phyloP scores from a whole-genome alignment of 1,140 invertebrate species.

The Drosophila subpulchrella region DNA sequence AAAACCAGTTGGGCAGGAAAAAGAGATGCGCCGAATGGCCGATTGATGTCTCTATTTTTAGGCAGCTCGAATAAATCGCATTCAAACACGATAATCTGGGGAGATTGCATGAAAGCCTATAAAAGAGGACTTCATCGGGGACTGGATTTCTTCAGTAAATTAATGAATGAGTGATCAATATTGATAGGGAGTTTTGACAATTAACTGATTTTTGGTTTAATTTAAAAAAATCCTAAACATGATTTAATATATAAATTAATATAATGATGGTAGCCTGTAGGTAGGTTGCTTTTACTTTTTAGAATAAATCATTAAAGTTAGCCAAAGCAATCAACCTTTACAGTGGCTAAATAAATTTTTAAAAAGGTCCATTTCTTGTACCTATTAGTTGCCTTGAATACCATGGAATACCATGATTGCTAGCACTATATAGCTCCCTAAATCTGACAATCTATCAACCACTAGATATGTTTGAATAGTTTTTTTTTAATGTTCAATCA shows the following conservation, averaged over 20 bases:
- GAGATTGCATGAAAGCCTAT: conserved; percentile 10
- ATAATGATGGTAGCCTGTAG: too few species aligned
- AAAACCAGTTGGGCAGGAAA: conserved; percentile 17
- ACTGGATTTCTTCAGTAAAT: not conserved
- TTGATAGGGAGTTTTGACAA: too few species aligned
- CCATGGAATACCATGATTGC: not conserved
- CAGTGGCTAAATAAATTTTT: too few species aligned
- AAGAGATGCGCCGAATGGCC: conserved; percentile 11
- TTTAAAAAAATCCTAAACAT: too few species aligned
- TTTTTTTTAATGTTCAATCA: conserved; percentile 44
- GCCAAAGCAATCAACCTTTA: too few species aligned
- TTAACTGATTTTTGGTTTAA: too few species aligned
- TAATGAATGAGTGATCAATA: too few species aligned
- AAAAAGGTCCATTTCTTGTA: too few species aligned
- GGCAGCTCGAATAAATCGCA: conserved; percentile 23
- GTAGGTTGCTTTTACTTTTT: too few species aligned
- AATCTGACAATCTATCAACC: conserved; percentile 5
- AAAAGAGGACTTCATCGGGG: not conserved
- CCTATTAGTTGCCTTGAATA: too few species aligned
- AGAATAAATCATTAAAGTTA: too few species aligned
- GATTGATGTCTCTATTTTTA: conserved; percentile 41
- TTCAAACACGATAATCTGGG: conserved; percentile 14
- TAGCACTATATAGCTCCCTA: not conserved
- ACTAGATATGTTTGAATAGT: conserved; percentile 10
- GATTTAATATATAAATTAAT: too few species aligned